A percentile compares a stretch with the other conserved stretches of the same genome.
phyloP scores from a whole-genome alignment of 1,140 invertebrate genomes.

The Octopus sinensis region DNA sequence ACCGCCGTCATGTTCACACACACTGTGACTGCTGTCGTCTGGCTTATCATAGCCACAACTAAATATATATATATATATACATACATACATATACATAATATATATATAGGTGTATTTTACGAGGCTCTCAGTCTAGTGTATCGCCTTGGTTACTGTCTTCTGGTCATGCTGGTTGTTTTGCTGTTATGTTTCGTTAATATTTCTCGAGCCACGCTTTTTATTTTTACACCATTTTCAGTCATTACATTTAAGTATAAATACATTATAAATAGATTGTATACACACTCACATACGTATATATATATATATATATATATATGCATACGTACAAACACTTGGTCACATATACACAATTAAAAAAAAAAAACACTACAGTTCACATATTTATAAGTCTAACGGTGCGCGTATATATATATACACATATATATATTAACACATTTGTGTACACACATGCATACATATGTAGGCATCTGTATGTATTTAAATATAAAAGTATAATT shows the following conservation, averaged over 20 bases:
- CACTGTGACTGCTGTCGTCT: no score
- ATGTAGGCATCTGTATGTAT: background rate
- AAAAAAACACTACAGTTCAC: background rate
- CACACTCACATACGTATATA: background rate
- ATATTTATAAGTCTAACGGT: background rate
- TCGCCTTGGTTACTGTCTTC: background rate
- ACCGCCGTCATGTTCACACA: no score
- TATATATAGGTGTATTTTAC: background rate
- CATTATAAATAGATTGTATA: background rate
- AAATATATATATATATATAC: background rate
- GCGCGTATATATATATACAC: background rate
- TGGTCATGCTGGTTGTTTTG: background rate
- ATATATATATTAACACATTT: background rate
- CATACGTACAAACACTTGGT: background rate
- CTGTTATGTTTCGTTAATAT: background rate
- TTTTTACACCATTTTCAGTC: background rate
- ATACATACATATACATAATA: background rate
- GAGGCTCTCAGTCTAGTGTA: background rate
- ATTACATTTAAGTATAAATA: background rate
- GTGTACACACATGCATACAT: background rate
- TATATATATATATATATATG: slow-evolving; percentile 1
- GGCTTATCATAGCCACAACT: background rate
- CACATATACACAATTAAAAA: background rate
- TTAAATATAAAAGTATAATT: background rate
- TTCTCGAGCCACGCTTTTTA: background rate